These are phyloP conservation scores for Corythaeola cristata DNA, from an alignment of 2,113 vertebrate species.

Conservation along the genomic window DNA sequence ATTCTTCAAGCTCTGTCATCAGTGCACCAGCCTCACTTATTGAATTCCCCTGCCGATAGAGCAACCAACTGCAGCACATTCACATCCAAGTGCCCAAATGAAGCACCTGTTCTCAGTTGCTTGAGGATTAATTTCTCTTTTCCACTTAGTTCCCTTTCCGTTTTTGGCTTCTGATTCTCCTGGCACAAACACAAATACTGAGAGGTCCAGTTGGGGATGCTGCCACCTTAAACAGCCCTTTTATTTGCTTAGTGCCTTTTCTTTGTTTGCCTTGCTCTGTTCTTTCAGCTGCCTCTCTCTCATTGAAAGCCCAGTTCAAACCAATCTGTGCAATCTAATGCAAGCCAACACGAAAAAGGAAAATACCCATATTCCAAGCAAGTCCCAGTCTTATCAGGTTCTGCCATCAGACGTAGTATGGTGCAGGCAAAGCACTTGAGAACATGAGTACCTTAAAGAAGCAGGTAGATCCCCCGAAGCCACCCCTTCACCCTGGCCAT, in stretches of 20 bases:
- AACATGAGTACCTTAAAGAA: not conserved
- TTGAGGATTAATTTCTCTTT: conserved; percentile 52
- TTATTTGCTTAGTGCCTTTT: conserved; percentile 11
- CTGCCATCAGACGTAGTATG: not conserved
- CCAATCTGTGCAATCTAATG: not conserved
- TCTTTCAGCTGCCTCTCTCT: conserved; percentile 4
- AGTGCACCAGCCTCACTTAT: conserved; percentile 9
- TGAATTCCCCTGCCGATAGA: conserved; percentile 46
- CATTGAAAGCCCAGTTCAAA: not conserved
- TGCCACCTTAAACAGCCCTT: conserved; percentile 19
- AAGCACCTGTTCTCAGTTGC: conserved; percentile 59
- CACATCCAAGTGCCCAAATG: conserved; percentile 48
- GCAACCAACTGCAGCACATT: conserved; percentile 50
- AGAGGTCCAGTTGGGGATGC: not conserved
- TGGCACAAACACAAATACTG: conserved; percentile 1
- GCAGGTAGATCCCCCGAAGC: not conserved
- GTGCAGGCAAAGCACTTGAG: not conserved
- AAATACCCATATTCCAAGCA: not conserved
- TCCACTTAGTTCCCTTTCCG: not conserved
- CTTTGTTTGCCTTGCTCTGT: not conserved
- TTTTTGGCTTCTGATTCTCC: conserved; percentile 15
- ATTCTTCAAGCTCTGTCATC: conserved; percentile 41
- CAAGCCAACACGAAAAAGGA: not conserved
- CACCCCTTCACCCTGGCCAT: not conserved
- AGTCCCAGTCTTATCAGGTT: not conserved